Evolutionary conservation across 2,113 vertebrate genomes (phyloP), one percentile per base, ranked within the genome.

Genomic region (Paramisgurnus dabryanus): DNA sequence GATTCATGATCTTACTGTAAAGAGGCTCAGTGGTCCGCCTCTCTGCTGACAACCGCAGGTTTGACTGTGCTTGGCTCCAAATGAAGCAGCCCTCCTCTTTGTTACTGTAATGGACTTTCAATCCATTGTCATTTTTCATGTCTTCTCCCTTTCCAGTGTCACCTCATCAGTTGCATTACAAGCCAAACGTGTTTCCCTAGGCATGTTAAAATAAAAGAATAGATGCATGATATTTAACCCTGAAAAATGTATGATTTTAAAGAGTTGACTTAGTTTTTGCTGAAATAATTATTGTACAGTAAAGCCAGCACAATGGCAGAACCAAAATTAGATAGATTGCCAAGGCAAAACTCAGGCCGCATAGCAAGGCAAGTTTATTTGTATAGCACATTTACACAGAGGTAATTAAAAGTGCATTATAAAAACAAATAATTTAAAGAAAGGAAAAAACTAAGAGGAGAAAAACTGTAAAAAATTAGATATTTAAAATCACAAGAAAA

Each of bases 151-250:
- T 34, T 41, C 5, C 22, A 55, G 7, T 70, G 66, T 67, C 79
- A 78, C 67, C 58, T 80, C 74, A 84, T 77, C 57, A 40, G 76
- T 27, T 2, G 41, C 50, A 47, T 64, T 79, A 50, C 43, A 47
- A 27, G 50, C 5, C 66, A 5, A 2, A 39, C 74, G n/a, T 50
- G 27, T 50, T 80, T 63, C 67, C 22, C 41, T 41, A 76, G 47
- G 27, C 7, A 27, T 3, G 34, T 39, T 63, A 4, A 68, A 74
- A 67, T 17, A 8, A 50, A 11, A 34, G 15, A 6, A 18, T 64
- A 43, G 27, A 39, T 70, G 13, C 15, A 27, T 13, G 0, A 15
- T 22, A 40, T 3, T 27, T n/a, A 39, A 39, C 5, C 13, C 39
- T n/a, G 10, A 7, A 11, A 34, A 17, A 55, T 71, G 0, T 10